Conservation (phyloP, 2,797 vertebrate species). For the Scarus forsteni region DNA sequence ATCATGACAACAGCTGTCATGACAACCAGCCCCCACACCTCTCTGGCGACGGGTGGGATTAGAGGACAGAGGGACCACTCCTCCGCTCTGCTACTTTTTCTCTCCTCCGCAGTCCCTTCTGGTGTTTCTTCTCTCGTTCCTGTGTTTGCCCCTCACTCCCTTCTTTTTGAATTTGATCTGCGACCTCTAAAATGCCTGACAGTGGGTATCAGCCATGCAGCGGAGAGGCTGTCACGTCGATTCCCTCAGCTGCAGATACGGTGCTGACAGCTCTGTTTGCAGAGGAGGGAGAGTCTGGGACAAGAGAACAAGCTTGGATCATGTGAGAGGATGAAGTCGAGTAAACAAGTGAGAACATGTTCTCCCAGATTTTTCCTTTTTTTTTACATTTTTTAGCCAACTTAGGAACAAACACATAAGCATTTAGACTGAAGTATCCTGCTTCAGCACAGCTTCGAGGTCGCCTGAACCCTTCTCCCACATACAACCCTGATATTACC, state of each 20-base stretch:
- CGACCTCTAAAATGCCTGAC: constrained; percentile 39
- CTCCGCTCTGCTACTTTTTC: constrained; percentile 13
- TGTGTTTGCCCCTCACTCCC: neutral
- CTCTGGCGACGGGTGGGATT: constrained; percentile 33
- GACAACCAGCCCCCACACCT: constrained; percentile 76
- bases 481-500: no score
- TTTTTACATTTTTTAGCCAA: no score
- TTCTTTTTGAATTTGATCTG: constrained; percentile 11
- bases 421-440: neutral
- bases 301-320: constrained; percentile 1
- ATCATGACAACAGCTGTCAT: constrained; percentile 79
- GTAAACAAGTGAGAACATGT: neutral
- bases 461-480: no score
- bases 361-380: neutral
- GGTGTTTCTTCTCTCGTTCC: neutral
- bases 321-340: neutral
- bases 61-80: constrained; percentile 52
- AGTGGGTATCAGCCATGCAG: constrained; percentile 11
- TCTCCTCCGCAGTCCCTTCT: neutral
- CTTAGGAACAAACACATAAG: neutral
- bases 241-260: constrained; percentile 21
- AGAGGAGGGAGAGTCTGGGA: constrained; percentile 13
- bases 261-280: constrained; percentile 16
- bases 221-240: constrained; percentile 40
- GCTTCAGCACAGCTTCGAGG: no score